Base-by-base conservation (phyloP, 2,113 vertebrate genomes). In the Perccottus glenii region DNA sequence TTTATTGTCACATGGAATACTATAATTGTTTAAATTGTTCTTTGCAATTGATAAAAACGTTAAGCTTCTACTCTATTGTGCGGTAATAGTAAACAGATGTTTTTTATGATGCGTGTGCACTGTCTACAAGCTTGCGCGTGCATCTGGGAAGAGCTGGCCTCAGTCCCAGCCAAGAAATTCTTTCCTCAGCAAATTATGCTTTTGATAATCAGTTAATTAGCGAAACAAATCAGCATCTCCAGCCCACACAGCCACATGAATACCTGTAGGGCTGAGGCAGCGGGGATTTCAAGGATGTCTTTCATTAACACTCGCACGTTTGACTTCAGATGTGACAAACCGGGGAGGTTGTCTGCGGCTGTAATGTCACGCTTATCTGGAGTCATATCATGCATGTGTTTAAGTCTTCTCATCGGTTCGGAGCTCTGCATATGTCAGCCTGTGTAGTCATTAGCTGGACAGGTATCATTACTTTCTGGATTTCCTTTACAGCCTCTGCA, bases 161-260 rank as follows among this genome's bases (percentile, higher is more conserved):
- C 45, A 77, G 75, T 80, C 79, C 73, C 58, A 67, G 75, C 60
- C n/a, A 33, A 68, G 51, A 80, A 70, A 65, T 67, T 82, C 44
- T 73, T 57, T 76, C 52, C 63, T 69, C 77, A 64, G 64, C 67
- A 88, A 78, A 86, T 52, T 50, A 75, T 72, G 81, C 75, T 73
- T 80, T 82, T 85, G 73, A 82, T 82, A 75, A 85, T 81, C 72
- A 69, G 71, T 77, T 87, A 81, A 86, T 90, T 85, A 85, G 74
- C 47, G 46, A 75, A 70, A 78, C 73, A 67, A 85, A 84, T 70
- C 72, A 71, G 78, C 75, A 82, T 68, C 74, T 75, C 68, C 60
- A 80, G 60, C 68, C 68, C 73, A 63, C 70, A 62, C 60, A 76
- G 57, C 61, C 70, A 49, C 77, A 56, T 51, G 52, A 84, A 75